A percentile compares a stretch with the other conserved stretches of the same genome.
Conservation (phyloP, 2,888 invertebrate species). For the Panopea generosa region DNA sequence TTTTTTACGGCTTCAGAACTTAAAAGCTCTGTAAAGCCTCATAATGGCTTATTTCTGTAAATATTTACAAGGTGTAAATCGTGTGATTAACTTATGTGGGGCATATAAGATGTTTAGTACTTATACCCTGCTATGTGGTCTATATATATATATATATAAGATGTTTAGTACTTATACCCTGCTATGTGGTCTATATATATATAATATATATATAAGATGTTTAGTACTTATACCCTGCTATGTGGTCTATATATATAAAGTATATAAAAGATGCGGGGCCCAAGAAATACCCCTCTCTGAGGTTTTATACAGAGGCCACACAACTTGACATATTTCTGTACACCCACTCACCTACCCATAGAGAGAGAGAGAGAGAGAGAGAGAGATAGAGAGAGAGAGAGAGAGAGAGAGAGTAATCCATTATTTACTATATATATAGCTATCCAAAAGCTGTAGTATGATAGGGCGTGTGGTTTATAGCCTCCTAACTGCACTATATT, state of each 20-base stretch:
- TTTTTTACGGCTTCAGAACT: neutral
- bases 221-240: constrained; percentile 3
- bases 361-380: too few species aligned
- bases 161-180: constrained; percentile 3
- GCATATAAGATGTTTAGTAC: constrained; percentile 3
- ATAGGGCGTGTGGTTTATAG: too few species aligned
- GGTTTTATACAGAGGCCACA: constrained; percentile 2
- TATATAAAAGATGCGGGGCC: constrained; percentile 3
- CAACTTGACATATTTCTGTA: constrained; percentile 2
- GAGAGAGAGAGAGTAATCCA: too few species aligned
- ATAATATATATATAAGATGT: neutral
- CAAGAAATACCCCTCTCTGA: neutral
- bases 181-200: neutral
- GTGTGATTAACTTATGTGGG: constrained; percentile 1
- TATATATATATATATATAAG: constrained; percentile 3
- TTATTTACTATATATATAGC: too few species aligned
- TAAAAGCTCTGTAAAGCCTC: neutral
- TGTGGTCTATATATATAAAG: neutral
- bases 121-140: constrained; percentile 1
- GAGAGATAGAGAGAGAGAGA: too few species aligned
- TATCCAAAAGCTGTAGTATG: too few species aligned
- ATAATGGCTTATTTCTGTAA: constrained; percentile 3
- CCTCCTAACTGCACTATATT: too few species aligned
- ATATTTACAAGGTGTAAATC: constrained; percentile 2
- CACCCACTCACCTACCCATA: too few species aligned